Evolutionary conservation across 2,888 invertebrate species (phyloP).

Genomic region (Ophraella communa): DNA sequence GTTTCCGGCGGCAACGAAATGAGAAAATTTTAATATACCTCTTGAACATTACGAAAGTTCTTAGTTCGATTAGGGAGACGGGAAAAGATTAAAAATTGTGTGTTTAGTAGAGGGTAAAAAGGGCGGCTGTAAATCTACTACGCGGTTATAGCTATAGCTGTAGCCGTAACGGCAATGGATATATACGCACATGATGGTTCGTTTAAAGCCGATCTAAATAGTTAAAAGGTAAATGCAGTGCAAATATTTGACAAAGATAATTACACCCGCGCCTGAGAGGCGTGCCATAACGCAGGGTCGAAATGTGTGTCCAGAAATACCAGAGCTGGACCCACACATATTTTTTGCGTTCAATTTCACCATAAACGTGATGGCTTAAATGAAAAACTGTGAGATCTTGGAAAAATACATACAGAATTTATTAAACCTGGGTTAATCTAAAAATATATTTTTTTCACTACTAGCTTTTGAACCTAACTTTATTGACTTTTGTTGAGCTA

Average conservation of each 20-base stretch:
- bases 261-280: constrained; percentile 59
- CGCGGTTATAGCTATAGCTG: constrained; percentile 28
- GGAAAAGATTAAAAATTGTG: constrained; percentile 45
- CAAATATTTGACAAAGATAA: constrained; percentile 59
- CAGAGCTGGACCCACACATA: constrained; percentile 5
- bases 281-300: constrained; percentile 44
- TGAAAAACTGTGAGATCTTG: neutral
- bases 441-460: no score
- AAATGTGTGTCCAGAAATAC: constrained; percentile 28
- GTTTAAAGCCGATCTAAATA: constrained; percentile 53
- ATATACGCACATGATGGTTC: constrained; percentile 47
- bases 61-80: constrained; percentile 38
- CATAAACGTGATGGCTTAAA: neutral
- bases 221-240: constrained; percentile 59
- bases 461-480: no score
- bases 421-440: no score
- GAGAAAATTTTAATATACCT: constrained; percentile 22
- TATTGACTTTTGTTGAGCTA: no score
- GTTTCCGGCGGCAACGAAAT: constrained; percentile 5
- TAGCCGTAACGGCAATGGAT: constrained; percentile 33
- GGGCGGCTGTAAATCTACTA: constrained; percentile 31
- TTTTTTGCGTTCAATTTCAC: neutral
- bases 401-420: no score
- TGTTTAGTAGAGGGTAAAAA: constrained; percentile 39
- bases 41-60: constrained; percentile 30